These are phyloP conservation scores for Cyanistes caeruleus DNA, from an alignment of 2,113 vertebrate species.

Conservation along the genomic window DNA sequence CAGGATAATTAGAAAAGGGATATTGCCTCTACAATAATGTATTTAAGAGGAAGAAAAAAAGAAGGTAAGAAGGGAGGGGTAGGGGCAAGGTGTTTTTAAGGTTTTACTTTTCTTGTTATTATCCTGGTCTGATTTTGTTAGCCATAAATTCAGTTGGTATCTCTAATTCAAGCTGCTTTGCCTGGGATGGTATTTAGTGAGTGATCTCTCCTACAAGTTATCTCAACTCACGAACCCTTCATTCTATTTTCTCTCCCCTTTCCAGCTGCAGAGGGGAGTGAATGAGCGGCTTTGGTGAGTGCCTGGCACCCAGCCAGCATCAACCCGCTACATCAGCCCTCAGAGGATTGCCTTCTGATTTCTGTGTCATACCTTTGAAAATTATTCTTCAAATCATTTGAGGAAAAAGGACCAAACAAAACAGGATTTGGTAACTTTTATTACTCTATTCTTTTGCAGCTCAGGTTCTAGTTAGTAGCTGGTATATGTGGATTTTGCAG, in stretches of 20 bases:
- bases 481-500: not conserved
- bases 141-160: not conserved
- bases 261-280: not conserved
- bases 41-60: not conserved
- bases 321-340: not conserved
- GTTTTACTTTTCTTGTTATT: not conserved
- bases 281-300: not conserved
- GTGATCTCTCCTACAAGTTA: not conserved
- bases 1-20: not conserved
- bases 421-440: not conserved
- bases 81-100: not conserved
- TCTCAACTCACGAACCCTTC: not conserved
- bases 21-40: accelerated
- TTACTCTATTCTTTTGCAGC: not conserved
- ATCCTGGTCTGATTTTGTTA: not conserved
- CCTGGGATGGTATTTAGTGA: not conserved
- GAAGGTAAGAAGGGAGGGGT: no score
- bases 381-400: not conserved
- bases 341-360: not conserved
- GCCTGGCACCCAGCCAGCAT: not conserved
- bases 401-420: not conserved
- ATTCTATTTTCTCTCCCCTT: not conserved
- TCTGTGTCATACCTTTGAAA: not conserved
- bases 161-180: not conserved
- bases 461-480: not conserved